phyloP scores from a whole-genome alignment of 2,113 vertebrate genomes.

The Notothenia coriiceps region DNA sequence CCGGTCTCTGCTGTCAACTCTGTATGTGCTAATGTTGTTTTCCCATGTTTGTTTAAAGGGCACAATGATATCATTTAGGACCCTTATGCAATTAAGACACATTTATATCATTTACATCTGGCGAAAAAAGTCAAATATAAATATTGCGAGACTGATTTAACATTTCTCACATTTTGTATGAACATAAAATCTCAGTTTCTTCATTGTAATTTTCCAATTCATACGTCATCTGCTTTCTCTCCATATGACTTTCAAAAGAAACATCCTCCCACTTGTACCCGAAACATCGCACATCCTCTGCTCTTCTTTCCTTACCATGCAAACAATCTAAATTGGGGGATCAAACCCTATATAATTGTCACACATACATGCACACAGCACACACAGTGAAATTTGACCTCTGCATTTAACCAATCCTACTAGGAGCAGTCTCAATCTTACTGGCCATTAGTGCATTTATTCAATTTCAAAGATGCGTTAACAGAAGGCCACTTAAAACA shows the following conservation, averaged over 20 bases:
- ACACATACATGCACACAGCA: too few relatives aligned
- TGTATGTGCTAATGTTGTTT: slow-evolving; percentile 21
- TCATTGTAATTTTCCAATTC: slow-evolving; percentile 11
- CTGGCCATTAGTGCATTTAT: background rate
- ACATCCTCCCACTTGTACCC: slow-evolving; percentile 35
- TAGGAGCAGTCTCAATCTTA: background rate
- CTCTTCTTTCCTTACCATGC: background rate
- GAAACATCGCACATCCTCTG: background rate
- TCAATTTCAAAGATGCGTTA: slow-evolving; percentile 12
- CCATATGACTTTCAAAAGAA: slow-evolving; percentile 19
- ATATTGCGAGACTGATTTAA: background rate
- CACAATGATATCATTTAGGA: background rate
- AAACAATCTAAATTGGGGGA: background rate
- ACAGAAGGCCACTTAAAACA: slow-evolving; percentile 10
- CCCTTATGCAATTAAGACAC: too few relatives aligned
- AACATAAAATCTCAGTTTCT: background rate
- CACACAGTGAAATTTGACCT: too few relatives aligned
- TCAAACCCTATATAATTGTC: too few relatives aligned
- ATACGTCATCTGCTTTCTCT: slow-evolving; percentile 18
- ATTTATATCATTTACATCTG: too few relatives aligned
- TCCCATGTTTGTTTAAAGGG: slow-evolving; percentile 6
- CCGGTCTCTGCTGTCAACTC: slow-evolving; percentile 53
- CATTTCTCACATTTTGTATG: background rate
- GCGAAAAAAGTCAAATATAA: background rate
- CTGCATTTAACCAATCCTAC: too few relatives aligned